Base-by-base conservation (phyloP, 1,140 invertebrate species). In the Drosophila burlai region DNA sequence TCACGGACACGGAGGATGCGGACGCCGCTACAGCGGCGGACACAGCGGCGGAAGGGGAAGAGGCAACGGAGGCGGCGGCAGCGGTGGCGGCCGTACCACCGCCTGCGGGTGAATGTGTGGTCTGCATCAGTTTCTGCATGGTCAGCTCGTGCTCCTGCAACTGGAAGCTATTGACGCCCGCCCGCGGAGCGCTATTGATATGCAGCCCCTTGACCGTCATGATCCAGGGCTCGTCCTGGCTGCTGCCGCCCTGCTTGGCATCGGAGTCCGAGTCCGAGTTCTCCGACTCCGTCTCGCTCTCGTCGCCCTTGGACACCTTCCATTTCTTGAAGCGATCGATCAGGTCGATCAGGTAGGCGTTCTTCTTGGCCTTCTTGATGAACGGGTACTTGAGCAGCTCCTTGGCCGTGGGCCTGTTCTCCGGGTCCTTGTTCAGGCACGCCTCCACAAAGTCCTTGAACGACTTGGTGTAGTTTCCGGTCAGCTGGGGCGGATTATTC, bases 391-490 rank as follows among this genome's bases (percentile, higher is more conserved):
- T 98, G 50, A 99, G 94, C 90, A 99, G 94, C 94, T 99, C 98
- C 94, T 98, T 98, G 73, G 98, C 98, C 63, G 98, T 98, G 47
- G 98, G 98, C 93, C 98, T 96, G 96, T 99, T 99, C 95, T 99
- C 98, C 3, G 99, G 99, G 94, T 99, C 98, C 94, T 99, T 99
- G 94, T 99, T 99, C 52, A 99, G 95, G 94, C 99, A 99, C 16
- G 98, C 96, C 93, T 99, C 99, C 71, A 99, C 98, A 94, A 99
- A 99, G 93, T 99, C 99, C 94, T 99, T 99, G 94, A 99, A 99
- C 65, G 97, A 96, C 94, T 98, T 98, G 64, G 96, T 97, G 93
- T 99, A 99, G 93, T 97, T 98, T 58, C 98, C 99, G 2, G 97
- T 98, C 52, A 99, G 94, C 93, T 99, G 99, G 21, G 99, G 99